A percentile compares a stretch with the other conserved stretches of the same genome.
Conservation (phyloP, 1,140 invertebrate genomes). For the Tetramorium alpestre region DNA sequence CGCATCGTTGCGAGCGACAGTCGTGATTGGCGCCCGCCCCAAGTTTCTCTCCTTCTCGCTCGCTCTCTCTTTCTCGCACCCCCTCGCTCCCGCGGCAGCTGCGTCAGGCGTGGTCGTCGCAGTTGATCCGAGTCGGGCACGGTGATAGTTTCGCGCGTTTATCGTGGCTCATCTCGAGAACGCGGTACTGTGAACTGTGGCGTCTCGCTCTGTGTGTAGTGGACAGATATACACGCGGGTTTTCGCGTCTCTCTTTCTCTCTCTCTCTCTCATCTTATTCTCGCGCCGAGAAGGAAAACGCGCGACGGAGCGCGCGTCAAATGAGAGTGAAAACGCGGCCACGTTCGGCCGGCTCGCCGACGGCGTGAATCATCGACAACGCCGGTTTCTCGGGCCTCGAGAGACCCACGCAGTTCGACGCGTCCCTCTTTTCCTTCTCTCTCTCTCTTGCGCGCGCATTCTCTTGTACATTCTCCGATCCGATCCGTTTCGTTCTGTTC, state of each 20-base stretch:
- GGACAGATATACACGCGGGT: not conserved
- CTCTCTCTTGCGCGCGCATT: not conserved
- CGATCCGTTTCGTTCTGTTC: constrained; percentile 46
- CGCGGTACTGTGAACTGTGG: not conserved
- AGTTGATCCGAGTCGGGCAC: constrained; percentile 67
- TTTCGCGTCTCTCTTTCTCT: not conserved
- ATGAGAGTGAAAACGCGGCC: constrained; percentile 74
- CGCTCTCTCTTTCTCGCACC: not conserved
- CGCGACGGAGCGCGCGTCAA: constrained; percentile 68
- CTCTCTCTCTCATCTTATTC: not conserved
- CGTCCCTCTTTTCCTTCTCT: constrained; percentile 54
- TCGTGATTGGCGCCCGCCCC: constrained; percentile 33
- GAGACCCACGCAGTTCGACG: constrained; percentile 66
- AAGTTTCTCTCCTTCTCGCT: not conserved
- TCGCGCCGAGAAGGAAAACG: not conserved
- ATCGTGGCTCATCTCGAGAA: not conserved
- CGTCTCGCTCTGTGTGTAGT: not conserved
- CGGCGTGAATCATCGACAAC: constrained; percentile 77
- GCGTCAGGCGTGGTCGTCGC: constrained; percentile 82
- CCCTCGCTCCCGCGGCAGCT: constrained; percentile 72
- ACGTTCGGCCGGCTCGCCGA: constrained; percentile 69
- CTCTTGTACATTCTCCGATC: not conserved
- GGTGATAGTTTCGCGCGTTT: constrained; percentile 26
- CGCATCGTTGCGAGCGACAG: constrained; percentile 27
- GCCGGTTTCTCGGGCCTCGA: constrained; percentile 59